Percentiles rank a stretch among this genome's conserved stretches.
phyloP scores from a whole-genome alignment of 1,140 invertebrate species.

The Neodiprion virginianus region DNA sequence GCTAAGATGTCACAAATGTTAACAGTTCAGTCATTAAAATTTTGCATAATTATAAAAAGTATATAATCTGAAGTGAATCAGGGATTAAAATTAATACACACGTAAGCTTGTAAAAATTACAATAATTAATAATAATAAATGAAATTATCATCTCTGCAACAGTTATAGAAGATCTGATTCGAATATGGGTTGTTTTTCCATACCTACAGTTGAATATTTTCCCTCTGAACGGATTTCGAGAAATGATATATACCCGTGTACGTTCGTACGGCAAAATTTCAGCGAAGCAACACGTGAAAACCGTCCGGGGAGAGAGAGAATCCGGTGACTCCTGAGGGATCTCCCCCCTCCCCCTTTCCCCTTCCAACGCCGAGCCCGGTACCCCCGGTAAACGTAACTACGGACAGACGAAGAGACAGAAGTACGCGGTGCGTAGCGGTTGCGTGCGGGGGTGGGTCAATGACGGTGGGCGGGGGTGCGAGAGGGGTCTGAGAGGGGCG shows the following conservation, averaged over 20 bases:
- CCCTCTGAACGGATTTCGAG: not conserved
- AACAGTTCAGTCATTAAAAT: no score
- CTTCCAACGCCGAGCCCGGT: not conserved
- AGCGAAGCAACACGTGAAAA: slow-evolving; percentile 27
- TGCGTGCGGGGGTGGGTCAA: slow-evolving; percentile 33
- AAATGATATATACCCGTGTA: not conserved
- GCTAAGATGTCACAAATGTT: no score
- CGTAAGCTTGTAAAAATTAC: no score
- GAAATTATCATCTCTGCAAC: no score
- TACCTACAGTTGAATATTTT: not conserved
- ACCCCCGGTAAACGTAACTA: slow-evolving; percentile 8
- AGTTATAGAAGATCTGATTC: no score
- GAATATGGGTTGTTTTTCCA: no score
- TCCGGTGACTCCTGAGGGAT: not conserved
- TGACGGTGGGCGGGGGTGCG: slow-evolving; percentile 19
- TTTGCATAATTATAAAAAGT: no score
- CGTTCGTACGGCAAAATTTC: not conserved
- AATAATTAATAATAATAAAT: no score
- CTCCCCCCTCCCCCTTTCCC: slow-evolving; percentile 21
- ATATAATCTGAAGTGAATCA: no score
- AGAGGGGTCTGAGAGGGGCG: slow-evolving; percentile 24
- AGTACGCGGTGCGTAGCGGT: slow-evolving; percentile 9
- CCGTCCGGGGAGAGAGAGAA: not conserved
- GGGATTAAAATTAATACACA: no score
- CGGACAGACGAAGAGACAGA: not conserved